Percentiles rank a stretch among this genome's conserved stretches.
Conservation (phyloP, 1,140 invertebrate genomes). For the Acromyrmex heyeri region DNA sequence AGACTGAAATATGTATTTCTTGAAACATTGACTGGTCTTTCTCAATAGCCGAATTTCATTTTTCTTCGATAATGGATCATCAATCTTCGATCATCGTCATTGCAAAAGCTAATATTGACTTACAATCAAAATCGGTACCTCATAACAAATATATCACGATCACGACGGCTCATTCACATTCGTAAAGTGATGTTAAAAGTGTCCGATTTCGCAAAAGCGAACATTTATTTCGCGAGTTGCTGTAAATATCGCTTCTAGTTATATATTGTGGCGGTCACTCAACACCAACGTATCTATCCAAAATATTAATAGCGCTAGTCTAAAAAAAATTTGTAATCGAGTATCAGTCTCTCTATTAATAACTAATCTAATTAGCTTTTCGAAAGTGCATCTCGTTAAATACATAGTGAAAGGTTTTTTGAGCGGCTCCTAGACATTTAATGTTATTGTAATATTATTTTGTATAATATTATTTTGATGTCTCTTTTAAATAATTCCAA, state of each 20-base stretch:
- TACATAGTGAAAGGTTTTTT: no score
- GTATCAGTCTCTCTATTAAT: background rate
- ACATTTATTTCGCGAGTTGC: constrained; percentile 33
- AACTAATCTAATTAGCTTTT: no score
- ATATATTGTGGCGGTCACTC: constrained; percentile 4
- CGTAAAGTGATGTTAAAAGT: constrained; percentile 36
- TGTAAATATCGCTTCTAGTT: constrained; percentile 11
- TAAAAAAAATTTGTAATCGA: constrained; percentile 34
- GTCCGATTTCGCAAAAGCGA: background rate
- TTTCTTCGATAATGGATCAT: background rate
- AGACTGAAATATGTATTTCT: background rate
- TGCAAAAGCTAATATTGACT: constrained; percentile 62
- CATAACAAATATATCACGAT: constrained; percentile 42
- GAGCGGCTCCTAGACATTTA: no score
- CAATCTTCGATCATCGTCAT: constrained; percentile 33
- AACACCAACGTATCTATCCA: background rate
- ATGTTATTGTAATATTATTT: no score
- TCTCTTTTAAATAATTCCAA: no score
- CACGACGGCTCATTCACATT: background rate
- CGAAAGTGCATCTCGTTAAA: no score
- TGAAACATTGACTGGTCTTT: background rate
- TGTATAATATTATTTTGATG: no score
- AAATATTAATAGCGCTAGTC: constrained; percentile 21
- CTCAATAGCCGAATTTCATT: background rate
- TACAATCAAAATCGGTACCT: constrained; percentile 39